Conservation (phyloP, 2,888 invertebrate genomes). For the Eubasilissa splendida region DNA sequence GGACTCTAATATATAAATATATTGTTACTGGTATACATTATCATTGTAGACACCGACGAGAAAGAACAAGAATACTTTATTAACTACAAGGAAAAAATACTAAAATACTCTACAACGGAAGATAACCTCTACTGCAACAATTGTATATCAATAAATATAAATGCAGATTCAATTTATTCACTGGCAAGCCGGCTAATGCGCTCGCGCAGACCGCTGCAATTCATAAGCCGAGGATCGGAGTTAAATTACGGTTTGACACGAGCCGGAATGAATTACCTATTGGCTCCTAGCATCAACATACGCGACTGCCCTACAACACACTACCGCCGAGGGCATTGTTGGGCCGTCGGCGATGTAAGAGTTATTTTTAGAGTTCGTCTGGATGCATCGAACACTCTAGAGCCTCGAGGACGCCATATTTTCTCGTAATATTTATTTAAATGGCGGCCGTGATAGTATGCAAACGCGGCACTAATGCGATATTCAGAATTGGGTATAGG, state of each 20-base stretch:
- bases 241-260: not conserved
- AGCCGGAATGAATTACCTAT: conserved; percentile 7
- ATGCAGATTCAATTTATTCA: conserved; percentile 4
- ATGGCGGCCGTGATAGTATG: conserved; percentile 33
- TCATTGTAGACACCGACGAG: too few species aligned
- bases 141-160: too few species aligned
- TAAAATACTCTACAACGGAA: too few species aligned
- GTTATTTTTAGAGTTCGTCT: conserved; percentile 27
- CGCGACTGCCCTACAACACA: not conserved
- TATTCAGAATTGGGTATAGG: conserved; percentile 19
- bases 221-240: not conserved
- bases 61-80: too few species aligned
- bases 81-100: too few species aligned
- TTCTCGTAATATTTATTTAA: conserved; percentile 39
- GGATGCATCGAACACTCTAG: conserved; percentile 11
- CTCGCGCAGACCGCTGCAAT: not conserved
- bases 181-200: conserved; percentile 9
- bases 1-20: too few species aligned
- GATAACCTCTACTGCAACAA: too few species aligned
- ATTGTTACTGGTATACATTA: too few species aligned
- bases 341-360: conserved; percentile 13
- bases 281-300: not conserved
- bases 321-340: conserved; percentile 18
- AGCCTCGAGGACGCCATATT: conserved; percentile 20
- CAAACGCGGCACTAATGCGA: conserved; percentile 4